Base-by-base conservation (phyloP, 2,113 vertebrate species). In the Lepisosteus osseus region DNA sequence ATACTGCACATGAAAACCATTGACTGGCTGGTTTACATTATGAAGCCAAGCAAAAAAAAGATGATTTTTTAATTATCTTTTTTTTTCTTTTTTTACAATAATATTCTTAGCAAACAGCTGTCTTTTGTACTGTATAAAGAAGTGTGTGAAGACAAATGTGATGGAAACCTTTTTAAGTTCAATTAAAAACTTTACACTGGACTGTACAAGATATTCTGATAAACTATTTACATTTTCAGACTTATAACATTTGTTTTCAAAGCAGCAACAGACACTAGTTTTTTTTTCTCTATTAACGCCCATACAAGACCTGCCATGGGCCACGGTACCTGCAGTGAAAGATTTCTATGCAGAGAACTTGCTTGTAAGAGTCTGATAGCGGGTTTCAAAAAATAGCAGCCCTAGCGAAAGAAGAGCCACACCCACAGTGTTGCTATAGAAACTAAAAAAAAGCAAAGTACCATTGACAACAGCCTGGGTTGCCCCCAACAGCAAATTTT, bases 151-250 rank as follows among this genome's bases (percentile, higher is more conserved):
- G 90, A 94, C 91, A 95, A 92, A 94, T 92, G 94, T 94, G 94
- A 98, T 95, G 95, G 94, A 92, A 93, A 96, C 93, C 92, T 94
- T 88, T 89, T 90, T 91, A 93, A 94, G 94, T 95, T 98, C 95
- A 96, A 97, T 98, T 99, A 99, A 97, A 99, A 99, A 99, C 97
- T 99, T 98, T 99, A 99, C 97, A 99, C 96, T 96, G 97, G 94
- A 98, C 97, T 99, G 97, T 98, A 99, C 97, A 99, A 96, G 97
- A 94, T 95, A 95, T 95, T 97, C 94, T 89, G 95, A 98, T 99
- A 99, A 98, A 98, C 94, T 99, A 99, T 99, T 96, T 99, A 99
- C 97, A 98, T 96, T 96, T 97, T 98, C 95, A 95, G 94, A 99
- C 94, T 98, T 98, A 95, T 94, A 97, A 95, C 93, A 87, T 78